Evolutionary conservation across 2,797 vertebrate genomes (phyloP).

Genomic region (Macrochelys suwanniensis): DNA sequence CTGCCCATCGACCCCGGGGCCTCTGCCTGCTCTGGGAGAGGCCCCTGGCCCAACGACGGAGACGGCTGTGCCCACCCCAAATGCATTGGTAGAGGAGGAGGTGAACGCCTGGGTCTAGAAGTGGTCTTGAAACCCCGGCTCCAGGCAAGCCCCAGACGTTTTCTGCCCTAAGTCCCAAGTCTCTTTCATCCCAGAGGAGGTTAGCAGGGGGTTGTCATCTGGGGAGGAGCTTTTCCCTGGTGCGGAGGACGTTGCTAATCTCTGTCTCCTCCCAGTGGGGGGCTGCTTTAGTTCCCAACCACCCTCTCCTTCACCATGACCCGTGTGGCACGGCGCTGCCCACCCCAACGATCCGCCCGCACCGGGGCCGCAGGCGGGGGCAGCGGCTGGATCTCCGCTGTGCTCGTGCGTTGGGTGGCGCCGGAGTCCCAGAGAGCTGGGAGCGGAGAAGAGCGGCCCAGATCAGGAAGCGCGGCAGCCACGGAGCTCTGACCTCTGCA

Average conservation of each 20-base stretch:
- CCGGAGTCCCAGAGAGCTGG: not conserved
- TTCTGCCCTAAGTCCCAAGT: not conserved
- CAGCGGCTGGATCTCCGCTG: rapidly evolving
- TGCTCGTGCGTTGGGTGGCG: not conserved
- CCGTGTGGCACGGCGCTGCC: rapidly evolving
- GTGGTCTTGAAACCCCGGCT: not conserved
- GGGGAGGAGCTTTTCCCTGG: not conserved
- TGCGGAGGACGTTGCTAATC: not conserved
- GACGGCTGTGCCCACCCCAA: not conserved
- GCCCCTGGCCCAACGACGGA: not conserved
- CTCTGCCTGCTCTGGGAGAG: no score
- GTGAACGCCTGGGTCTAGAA: not conserved
- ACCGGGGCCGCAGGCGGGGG: not conserved
- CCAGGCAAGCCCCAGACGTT: not conserved
- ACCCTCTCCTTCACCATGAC: not conserved
- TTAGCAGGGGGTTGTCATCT: not conserved
- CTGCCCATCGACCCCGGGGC: not conserved
- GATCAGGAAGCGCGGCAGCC: not conserved
- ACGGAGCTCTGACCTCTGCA: not conserved
- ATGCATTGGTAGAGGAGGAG: not conserved
- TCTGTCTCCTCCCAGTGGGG: no score
- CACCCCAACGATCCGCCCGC: not conserved
- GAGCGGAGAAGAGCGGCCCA: not conserved
- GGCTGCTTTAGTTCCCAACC: not conserved
- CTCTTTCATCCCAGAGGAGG: not conserved